phyloP scores from a whole-genome alignment of 37 sponge, comb jelly and placozoan genomes.

The Hexactinellida sp. region DNA sequence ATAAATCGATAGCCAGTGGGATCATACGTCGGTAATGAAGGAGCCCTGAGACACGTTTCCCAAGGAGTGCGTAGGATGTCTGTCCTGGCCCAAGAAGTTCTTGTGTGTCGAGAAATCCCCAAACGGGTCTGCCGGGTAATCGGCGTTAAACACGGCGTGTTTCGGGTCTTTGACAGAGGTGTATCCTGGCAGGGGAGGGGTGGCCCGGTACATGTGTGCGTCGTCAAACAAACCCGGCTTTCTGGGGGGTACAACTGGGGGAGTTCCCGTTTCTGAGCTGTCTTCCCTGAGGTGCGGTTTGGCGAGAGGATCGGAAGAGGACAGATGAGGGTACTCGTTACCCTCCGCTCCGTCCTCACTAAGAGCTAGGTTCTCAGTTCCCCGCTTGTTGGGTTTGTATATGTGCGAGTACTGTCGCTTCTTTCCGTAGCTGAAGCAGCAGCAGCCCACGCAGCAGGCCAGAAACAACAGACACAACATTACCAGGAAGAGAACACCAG shows the following conservation, averaged over 20 bases:
- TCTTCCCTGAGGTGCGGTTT: not conserved
- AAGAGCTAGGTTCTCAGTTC: not conserved
- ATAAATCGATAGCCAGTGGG: not conserved
- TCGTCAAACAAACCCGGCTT: not conserved
- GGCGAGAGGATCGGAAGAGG: not conserved
- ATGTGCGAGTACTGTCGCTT: not conserved
- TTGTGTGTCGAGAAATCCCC: not conserved
- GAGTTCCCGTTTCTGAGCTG: not conserved
- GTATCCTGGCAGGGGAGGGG: not conserved
- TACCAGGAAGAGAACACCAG: not conserved
- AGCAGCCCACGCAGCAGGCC: not conserved
- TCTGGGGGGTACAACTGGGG: not conserved
- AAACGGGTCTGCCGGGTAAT: not conserved
- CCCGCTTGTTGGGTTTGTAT: not conserved
- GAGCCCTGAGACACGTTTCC: not conserved
- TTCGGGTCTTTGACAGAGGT: constrained; percentile 1
- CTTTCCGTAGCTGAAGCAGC: not conserved
- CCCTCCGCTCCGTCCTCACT: not conserved
- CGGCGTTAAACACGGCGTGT: not conserved
- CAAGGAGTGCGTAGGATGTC: not conserved
- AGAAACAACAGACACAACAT: not conserved
- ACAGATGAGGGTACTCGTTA: not conserved
- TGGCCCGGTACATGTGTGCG: not conserved
- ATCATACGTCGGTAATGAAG: not conserved
- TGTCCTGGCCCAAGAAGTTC: not conserved